Percentiles rank a stretch among this genome's conserved stretches.
These are phyloP conservation scores for Synergus gifuensis DNA, from an alignment of 2,888 invertebrate species.

Conservation along the genomic window DNA sequence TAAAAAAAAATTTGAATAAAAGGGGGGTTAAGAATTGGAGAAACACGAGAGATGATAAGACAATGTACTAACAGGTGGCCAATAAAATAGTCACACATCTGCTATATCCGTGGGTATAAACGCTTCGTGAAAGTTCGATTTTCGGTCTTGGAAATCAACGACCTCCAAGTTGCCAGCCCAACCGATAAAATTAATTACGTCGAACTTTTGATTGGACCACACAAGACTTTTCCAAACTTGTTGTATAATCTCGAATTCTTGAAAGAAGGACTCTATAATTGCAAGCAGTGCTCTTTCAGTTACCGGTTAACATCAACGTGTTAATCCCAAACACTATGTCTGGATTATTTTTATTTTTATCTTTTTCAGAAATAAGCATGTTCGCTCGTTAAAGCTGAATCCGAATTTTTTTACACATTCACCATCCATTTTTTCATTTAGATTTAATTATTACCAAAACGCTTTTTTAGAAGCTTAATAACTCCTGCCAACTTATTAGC, in stretches of 20 bases:
- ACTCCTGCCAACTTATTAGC: no score
- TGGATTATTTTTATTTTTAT: neutral
- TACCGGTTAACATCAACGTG: no score
- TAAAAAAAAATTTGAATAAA: conserved; percentile 18
- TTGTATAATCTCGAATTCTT: conserved; percentile 1
- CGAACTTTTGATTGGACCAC: conserved; percentile 30
- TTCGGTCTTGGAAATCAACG: conserved; percentile 21
- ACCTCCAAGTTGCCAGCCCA: conserved; percentile 18
- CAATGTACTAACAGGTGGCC: conserved; percentile 34
- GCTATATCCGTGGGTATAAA: neutral
- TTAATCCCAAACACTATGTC: no score
- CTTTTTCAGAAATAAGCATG: neutral
- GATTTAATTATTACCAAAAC: no score
- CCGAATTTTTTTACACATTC: no score
- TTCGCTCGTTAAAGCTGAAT: no score
- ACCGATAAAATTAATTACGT: conserved; percentile 36
- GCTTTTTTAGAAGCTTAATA: no score
- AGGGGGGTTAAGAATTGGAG: neutral
- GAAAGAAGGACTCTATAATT: neutral
- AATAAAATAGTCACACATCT: conserved; percentile 21
- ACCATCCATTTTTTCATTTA: no score
- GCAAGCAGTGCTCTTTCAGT: neutral
- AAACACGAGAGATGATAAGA: conserved; percentile 30
- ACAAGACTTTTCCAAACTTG: conserved; percentile 21
- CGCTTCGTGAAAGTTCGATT: conserved; percentile 29